These are phyloP conservation scores for Petroica traversi DNA, from an alignment of 2,113 vertebrate species.

Conservation along the genomic window DNA sequence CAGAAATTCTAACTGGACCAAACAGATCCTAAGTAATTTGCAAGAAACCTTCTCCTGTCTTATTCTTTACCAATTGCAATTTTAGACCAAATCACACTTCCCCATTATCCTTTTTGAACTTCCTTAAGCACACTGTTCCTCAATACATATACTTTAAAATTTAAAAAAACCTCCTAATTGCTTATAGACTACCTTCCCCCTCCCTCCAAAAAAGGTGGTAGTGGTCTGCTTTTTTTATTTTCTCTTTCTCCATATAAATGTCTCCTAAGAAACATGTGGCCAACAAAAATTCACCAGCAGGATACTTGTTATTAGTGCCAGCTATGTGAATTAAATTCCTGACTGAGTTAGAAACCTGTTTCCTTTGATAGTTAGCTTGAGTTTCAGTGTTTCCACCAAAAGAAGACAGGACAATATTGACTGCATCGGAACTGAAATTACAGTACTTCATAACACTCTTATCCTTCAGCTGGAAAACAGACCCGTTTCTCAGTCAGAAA, in stretches of 20 bases:
- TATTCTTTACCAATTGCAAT: constrained; percentile 31
- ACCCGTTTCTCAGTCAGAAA: neutral
- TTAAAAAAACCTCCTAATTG: neutral
- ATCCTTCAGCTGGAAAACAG: neutral
- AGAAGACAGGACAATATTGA: neutral
- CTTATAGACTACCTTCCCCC: neutral
- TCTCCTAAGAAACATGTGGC: neutral
- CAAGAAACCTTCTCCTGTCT: neutral
- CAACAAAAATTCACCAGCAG: neutral
- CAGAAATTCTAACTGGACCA: constrained; percentile 8
- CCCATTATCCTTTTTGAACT: constrained; percentile 46
- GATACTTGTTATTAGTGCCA: neutral
- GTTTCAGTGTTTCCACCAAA: neutral
- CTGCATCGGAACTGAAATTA: neutral
- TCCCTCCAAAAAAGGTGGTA: neutral
- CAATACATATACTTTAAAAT: neutral
- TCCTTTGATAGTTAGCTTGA: neutral
- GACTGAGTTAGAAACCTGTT: neutral
- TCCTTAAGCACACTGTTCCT: constrained; percentile 17
- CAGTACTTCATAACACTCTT: neutral
- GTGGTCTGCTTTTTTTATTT: neutral
- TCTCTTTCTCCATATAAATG: neutral
- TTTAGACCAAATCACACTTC: constrained; percentile 57
- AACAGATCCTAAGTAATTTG: neutral
- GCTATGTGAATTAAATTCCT: neutral